Evolutionary conservation across 2,797 vertebrate species (phyloP), one percentile per base, ranked within the genome.

Genomic region (Mico argentatus): DNA sequence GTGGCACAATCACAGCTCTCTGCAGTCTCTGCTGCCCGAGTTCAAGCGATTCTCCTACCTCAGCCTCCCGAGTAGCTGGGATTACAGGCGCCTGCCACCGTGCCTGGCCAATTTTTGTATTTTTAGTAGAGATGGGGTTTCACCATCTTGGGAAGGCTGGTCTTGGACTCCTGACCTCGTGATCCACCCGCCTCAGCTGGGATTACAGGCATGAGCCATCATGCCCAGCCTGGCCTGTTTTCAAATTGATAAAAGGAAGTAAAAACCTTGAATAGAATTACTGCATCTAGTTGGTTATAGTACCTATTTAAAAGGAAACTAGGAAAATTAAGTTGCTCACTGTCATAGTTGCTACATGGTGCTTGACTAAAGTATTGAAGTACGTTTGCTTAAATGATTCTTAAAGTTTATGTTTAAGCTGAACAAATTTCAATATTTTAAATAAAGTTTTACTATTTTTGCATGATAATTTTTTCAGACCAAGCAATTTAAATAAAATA

Each of bases 371-470:
- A 87, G 79, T 41, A 85, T 59, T 90, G 44, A 84, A 59, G 24
- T 73, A 64, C 33, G 50, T 88, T 95, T 91, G 24, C 8, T 46
- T 96, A 73, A 77, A 57, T 87, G 17, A 82, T 94, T 44, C 27
- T 94, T 92, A 48, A 89, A 19, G 48, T 81, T 83, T 88, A 73
- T 87, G 41, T 64, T 9, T 52, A 77, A 90, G 36, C 26, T 86
- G 61, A 96, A 46, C 27, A 93, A 44, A 57, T 84, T 88, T 96
- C 72, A 93, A 7, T 75, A 50, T 80, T 92, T 93, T 96, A 96
- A 88, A 73, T 91, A 89, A 64, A 94, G 67, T 64, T 87, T 84
- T 83, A 82, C 12, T 95, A 4, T 70, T 70, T 94, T 95, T 52
- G 22, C 48, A 44, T 95, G 75, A 44, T 83, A 27, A 10, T 80